phyloP scores from a whole-genome alignment of 2,113 vertebrate species.

The Entomyzon cyanotis region DNA sequence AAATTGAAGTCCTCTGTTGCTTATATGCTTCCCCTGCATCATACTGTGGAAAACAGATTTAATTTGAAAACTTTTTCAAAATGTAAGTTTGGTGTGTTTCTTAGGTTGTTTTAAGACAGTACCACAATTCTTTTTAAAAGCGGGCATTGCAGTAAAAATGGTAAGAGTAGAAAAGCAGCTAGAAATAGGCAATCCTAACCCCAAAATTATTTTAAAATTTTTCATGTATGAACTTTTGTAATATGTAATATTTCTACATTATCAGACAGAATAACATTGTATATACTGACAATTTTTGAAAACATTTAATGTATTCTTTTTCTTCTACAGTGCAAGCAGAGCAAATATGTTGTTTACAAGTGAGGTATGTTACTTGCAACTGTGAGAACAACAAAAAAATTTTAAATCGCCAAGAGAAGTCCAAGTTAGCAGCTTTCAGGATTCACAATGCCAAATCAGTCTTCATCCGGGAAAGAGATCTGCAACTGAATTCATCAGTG shows the following conservation, averaged over 20 bases:
- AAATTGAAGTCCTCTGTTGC: background rate
- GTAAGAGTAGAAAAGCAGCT: background rate
- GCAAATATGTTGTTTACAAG: background rate
- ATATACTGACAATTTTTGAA: background rate
- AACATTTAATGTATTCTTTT: background rate
- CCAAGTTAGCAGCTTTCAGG: background rate
- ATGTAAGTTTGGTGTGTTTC: background rate
- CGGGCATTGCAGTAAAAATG: rapidly evolving
- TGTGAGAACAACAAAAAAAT: background rate
- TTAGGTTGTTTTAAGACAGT: background rate
- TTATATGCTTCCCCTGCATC: background rate
- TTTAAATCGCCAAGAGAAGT: background rate
- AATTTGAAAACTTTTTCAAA: background rate
- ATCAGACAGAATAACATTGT: background rate
- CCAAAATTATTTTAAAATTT: background rate
- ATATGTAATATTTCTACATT: background rate
- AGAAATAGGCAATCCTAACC: background rate
- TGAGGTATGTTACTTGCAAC: background rate
- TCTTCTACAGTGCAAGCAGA: background rate
- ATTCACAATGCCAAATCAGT: background rate
- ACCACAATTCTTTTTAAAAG: background rate
- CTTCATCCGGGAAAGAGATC: background rate
- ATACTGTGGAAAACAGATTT: background rate
- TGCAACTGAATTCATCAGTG: background rate
- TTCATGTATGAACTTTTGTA: background rate